Evolutionary conservation across 2,113 vertebrate species (phyloP).

Genomic region (Pampusana beccarii): DNA sequence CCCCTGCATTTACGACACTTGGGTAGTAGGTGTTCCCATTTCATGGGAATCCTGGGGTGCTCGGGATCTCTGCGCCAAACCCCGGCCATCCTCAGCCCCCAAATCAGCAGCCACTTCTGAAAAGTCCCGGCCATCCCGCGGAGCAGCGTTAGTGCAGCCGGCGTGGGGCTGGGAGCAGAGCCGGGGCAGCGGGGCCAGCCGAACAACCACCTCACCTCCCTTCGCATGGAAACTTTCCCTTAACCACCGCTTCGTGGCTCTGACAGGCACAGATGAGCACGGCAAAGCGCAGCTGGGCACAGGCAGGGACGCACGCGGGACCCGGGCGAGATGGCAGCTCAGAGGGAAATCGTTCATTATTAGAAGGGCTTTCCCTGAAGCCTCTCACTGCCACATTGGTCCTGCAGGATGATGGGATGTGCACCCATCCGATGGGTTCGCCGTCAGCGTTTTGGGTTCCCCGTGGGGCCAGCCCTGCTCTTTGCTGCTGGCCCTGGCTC

Average conservation of each 20-base stretch:
- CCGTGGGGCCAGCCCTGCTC: neutral
- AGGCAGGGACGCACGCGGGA: neutral
- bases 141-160: neutral
- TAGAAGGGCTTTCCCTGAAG: neutral
- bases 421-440: fast-evolving
- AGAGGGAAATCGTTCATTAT: neutral
- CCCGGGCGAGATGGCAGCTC: neutral
- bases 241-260: neutral
- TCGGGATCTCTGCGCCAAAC: neutral
- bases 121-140: fast-evolving
- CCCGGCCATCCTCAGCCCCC: neutral
- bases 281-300: neutral
- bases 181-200: conserved; percentile 28
- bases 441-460: neutral
- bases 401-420: neutral
- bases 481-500: neutral
- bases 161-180: conserved; percentile 39
- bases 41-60: fast-evolving
- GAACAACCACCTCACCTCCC: neutral
- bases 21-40: no score
- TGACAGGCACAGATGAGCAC: neutral
- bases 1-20: neutral
- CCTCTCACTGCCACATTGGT: neutral
- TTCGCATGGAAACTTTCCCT: conserved; percentile 13
- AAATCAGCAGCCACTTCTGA: neutral